Conservation (phyloP, 2,797 vertebrate genomes). For the Acrocephalus scirpaceus region DNA sequence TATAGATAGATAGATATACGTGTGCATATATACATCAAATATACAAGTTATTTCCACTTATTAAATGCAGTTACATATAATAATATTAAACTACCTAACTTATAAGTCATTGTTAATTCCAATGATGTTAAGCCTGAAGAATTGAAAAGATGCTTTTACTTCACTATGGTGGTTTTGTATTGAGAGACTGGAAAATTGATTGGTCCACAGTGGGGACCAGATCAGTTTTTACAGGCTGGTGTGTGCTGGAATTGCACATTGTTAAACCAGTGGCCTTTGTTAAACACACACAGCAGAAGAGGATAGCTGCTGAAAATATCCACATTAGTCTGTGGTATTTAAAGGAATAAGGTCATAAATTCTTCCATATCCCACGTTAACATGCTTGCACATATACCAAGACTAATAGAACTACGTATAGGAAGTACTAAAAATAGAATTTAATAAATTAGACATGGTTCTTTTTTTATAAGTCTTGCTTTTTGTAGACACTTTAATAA, state of each 20-base stretch:
- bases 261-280: not conserved
- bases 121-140: not conserved
- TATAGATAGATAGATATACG: fast-evolving
- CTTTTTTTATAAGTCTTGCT: not conserved
- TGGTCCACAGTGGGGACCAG: not conserved
- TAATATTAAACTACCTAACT: not conserved
- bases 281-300: not conserved
- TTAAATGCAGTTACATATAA: not conserved
- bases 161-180: not conserved
- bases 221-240: not conserved
- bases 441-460: not conserved
- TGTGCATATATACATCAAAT: not conserved
- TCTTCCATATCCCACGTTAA: not conserved
- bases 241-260: not conserved
- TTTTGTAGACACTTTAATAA: not conserved
- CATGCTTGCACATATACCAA: not conserved
- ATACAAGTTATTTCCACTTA: not conserved
- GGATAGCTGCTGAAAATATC: not conserved
- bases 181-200: not conserved
- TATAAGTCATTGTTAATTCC: not conserved
- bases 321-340: not conserved
- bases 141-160: not conserved
- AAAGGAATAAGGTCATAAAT: not conserved
- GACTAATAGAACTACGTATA: not conserved
- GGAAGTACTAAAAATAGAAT: not conserved